phyloP scores from a whole-genome alignment of 2,888 invertebrate species.

The Phasia obesa region DNA sequence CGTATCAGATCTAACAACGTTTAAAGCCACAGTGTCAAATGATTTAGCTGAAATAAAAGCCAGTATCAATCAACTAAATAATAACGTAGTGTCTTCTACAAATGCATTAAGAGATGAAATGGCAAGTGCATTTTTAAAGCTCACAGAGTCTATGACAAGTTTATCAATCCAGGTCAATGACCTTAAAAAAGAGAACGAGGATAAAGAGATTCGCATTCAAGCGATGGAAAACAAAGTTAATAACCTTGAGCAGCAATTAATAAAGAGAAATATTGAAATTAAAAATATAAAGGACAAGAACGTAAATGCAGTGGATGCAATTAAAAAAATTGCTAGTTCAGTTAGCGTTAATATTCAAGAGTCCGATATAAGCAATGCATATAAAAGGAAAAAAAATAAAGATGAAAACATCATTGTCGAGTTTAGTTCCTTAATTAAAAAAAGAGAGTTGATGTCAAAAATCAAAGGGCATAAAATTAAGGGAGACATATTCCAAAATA shows the following conservation, averaged over 20 bases:
- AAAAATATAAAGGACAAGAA: not conserved
- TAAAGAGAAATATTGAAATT: conserved; percentile 10
- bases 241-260: not conserved
- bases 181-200: not conserved
- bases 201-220: not conserved
- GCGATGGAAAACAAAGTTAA: conserved; percentile 9
- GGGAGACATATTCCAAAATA: not conserved
- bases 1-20: not conserved
- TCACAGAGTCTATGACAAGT: not conserved
- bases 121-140: not conserved
- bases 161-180: conserved; percentile 14
- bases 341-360: not conserved
- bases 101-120: conserved; percentile 23
- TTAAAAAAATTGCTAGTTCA: conserved; percentile 14
- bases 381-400: not conserved
- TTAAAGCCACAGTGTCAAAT: not conserved
- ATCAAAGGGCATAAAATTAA: not conserved
- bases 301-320: not conserved
- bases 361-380: conserved; percentile 9
- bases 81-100: not conserved
- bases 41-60: not conserved
- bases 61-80: not conserved
- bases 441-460: conserved; percentile 12
- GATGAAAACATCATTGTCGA: conserved; percentile 12
- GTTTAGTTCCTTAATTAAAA: conserved; percentile 13